These are phyloP conservation scores for Dryocosmus kuriphilus DNA, from an alignment of 2,888 invertebrate genomes.

Conservation along the genomic window DNA sequence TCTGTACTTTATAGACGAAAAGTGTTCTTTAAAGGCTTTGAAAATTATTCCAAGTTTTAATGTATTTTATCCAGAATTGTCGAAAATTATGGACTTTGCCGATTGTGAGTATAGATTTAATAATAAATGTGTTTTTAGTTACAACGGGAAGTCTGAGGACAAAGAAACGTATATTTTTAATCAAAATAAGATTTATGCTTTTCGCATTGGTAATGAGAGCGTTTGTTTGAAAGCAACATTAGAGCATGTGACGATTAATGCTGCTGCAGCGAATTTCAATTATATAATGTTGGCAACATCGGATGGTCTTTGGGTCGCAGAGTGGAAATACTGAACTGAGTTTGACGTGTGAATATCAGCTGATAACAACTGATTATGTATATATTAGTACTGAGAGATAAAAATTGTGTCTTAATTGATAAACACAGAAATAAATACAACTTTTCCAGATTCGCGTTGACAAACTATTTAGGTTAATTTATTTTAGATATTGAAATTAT, in stretches of 20 bases:
- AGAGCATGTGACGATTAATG: not conserved
- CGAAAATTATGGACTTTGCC: not conserved
- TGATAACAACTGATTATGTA: not conserved
- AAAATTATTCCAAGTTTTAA: not conserved
- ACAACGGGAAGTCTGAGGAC: not conserved
- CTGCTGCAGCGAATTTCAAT: not conserved
- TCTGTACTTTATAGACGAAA: not conserved
- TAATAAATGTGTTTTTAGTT: not conserved
- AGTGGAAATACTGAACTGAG: not conserved
- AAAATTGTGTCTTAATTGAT: not conserved
- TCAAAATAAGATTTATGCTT: not conserved
- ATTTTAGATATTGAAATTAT: no score
- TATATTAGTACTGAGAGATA: not conserved
- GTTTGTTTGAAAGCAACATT: not conserved
- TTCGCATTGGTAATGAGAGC: not conserved
- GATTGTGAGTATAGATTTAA: not conserved
- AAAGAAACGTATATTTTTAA: not conserved
- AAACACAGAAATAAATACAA: not conserved
- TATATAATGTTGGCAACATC: conserved; percentile 1
- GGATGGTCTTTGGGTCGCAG: not conserved
- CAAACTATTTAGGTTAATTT: no score
- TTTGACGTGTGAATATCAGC: not conserved
- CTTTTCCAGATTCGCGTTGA: no score
- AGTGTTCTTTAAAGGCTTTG: not conserved
- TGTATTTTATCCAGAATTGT: not conserved